Evolutionary conservation across 2,797 vertebrate genomes (phyloP).

Genomic region (Eurystomus glaucurus): DNA sequence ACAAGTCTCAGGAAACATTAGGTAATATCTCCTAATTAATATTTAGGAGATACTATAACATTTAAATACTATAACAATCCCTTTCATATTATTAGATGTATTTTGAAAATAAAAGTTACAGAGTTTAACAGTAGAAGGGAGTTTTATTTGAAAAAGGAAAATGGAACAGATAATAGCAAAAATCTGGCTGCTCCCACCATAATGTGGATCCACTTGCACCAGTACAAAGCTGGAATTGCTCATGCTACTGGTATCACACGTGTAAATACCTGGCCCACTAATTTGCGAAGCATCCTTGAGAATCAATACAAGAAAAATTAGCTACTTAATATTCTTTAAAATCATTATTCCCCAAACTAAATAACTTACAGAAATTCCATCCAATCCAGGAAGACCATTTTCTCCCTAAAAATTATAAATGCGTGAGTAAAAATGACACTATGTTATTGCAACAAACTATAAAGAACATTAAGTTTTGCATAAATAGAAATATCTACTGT

Average conservation of each 20-base stretch:
- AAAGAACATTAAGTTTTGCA: neutral
- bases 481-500: neutral
- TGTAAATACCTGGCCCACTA: neutral
- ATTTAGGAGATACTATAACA: neutral
- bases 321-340: neutral
- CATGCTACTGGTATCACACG: neutral
- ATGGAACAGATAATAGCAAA: neutral
- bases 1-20: neutral
- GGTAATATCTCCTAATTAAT: neutral
- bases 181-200: neutral
- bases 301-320: neutral
- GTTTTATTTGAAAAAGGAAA: neutral
- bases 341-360: neutral
- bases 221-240: neutral
- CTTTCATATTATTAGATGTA: neutral
- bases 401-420: slow-evolving; percentile 80
- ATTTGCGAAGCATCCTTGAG: neutral
- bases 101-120: neutral
- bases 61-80: neutral
- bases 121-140: neutral
- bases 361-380: slow-evolving; percentile 87
- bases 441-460: neutral
- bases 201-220: neutral
- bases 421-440: neutral
- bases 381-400: slow-evolving; percentile 84